Evolutionary conservation across 2,113 vertebrate species (phyloP).

Genomic region (Brevimyrus niger): DNA sequence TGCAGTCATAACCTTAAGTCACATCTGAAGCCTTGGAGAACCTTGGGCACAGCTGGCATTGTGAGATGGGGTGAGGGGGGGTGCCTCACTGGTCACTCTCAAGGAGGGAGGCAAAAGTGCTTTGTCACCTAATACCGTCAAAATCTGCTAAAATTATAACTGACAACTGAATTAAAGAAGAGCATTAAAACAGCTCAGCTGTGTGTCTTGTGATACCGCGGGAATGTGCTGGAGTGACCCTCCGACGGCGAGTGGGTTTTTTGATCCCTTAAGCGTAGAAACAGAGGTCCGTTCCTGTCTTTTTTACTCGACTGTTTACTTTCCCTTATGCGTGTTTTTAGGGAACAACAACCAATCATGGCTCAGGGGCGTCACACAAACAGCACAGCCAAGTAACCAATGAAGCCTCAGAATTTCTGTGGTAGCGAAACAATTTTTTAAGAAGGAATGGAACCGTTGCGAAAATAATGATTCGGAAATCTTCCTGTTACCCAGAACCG

Average conservation of each 20-base stretch:
- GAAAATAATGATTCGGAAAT: constrained; percentile 2
- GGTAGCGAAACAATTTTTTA: not conserved
- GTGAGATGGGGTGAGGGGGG: not conserved
- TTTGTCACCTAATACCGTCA: not conserved
- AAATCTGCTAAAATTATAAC: not conserved
- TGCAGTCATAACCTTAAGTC: constrained; percentile 6
- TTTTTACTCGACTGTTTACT: not conserved
- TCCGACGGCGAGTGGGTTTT: not conserved
- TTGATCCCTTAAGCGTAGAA: not conserved
- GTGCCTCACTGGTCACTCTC: not conserved
- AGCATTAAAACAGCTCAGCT: not conserved
- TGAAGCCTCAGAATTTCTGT: not conserved
- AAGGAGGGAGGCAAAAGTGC: not conserved
- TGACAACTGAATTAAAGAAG: not conserved
- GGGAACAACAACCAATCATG: not conserved
- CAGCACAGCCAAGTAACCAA: not conserved
- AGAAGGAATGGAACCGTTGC: not conserved
- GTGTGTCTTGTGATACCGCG: not conserved
- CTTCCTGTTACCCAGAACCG: not conserved
- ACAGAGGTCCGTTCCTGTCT: not conserved
- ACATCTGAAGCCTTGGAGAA: not conserved
- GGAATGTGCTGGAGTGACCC: not conserved
- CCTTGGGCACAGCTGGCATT: not conserved
- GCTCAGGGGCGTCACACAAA: not conserved
- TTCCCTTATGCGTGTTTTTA: not conserved